Evolutionary conservation across 2,888 invertebrate species (phyloP), one percentile per base, ranked within the genome.

Genomic region (Ditylenchus weischeri): DNA sequence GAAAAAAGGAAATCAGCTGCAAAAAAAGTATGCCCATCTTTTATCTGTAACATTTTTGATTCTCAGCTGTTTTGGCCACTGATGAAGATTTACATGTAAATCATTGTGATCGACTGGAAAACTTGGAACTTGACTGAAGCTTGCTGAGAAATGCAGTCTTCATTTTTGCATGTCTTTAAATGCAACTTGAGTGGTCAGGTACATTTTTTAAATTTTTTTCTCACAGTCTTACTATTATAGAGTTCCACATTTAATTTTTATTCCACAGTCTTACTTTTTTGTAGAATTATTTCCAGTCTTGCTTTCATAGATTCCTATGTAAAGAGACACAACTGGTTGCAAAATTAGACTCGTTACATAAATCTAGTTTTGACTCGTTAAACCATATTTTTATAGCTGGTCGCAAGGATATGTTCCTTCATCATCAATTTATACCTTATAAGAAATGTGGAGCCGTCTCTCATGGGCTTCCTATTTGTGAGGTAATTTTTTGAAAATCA

Each of bases 401-500:
- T 80, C 23, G 76, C 74, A 15, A 72, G 82, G 8, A 49, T 78
- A 11, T 57, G 74, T 19, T 79, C 82, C 5, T 82, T 82, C 65
- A 69, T 61, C 21, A 78, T 80, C 62, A 80, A 79, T 58, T 73
- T 80, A 69, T 81, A 79, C 66, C 70, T 82, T 10, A 63, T 82
- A n/a, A 72, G 83, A 8, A 59, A 70, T 15, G 77, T 83, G 57
- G 76, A 78, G 60, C 70, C 72, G n/a, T 75, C 75, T 47, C 70
- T 83, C 8, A 64, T 83, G 48, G 82, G 82, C 18, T 65, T 83
- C 11, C 76, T 82, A 18, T 82, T 81, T 69, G 83, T 82, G 21
- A 69, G 81, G 76, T 77, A 50, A 29, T 65, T 38, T 47, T 76
- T 15, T 48, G 7, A 29, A 29, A 5, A 29, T 29, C 29, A 5